Evolutionary conservation across 1,140 invertebrate species (phyloP), one percentile per base, ranked within the genome.

Genomic region (Calliopsis andreniformis): DNA sequence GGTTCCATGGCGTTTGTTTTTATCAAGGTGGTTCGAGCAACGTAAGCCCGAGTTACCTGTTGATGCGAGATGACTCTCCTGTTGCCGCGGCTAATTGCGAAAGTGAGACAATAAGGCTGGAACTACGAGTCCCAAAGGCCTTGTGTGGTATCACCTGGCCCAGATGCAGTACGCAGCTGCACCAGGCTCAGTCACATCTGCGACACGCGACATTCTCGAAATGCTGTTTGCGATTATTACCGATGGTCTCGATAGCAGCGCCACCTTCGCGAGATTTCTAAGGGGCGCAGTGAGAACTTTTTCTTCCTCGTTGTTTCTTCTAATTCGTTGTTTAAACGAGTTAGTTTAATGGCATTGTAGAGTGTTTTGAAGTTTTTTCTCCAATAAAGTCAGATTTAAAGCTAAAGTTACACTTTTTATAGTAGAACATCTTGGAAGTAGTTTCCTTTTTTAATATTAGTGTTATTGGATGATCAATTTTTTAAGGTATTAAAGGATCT

Each of bases 61-160:
- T 82, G 80, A 82, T 80, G 66, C 78, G 56, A 30, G 53, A 61
- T 61, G 70, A 67, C 78, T 68, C 67, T 82, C 73, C 67, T 73
- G 56, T 77, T 43, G 45, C 43, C 45, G 56, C 51, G 68, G 81
- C 83, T 87, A 87, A 87, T 87, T 87, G 86, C 80, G 75, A 85
- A 86, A 87, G 84, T 79, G 79, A 80, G 83, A 86, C 79, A 82
- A 83, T 87, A 83, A 87, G 81, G 78, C 45, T 62, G 59, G 68
- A 79, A 68, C 59, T 58, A 59, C 64, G 23, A 61, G 73, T 43
- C 55, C 35, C 20, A 4, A 72, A 55, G 47, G 68, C 56, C 70
- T 32, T 16, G 63, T 16, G 47, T 58, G 23, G 20, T 30, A 69
- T 80, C 66, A 81, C 64, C 73, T 82, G 72, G 66, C 49, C 78